phyloP scores from a whole-genome alignment of 1,140 invertebrate genomes.

The Platyura marginata region DNA sequence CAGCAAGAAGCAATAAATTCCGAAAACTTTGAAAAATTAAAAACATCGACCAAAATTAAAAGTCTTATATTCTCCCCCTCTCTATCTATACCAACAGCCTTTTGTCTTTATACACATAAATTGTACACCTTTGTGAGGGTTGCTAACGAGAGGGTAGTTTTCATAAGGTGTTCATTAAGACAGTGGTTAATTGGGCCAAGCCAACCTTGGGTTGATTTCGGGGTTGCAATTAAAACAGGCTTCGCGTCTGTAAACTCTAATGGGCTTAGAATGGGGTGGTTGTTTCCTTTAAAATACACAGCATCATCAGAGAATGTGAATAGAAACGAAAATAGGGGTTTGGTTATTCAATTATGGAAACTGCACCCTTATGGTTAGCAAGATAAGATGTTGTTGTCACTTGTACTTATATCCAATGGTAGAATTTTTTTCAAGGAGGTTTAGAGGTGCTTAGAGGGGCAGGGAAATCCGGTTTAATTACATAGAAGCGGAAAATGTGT shows the following conservation, averaged over 20 bases:
- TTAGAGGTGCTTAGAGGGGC: too few species aligned
- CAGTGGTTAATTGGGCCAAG: not conserved
- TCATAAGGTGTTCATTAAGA: not conserved
- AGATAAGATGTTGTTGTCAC: not conserved
- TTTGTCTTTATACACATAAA: too few species aligned
- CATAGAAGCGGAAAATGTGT: too few species aligned
- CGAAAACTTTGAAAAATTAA: too few species aligned
- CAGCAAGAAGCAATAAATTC: too few species aligned
- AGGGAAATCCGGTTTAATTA: too few species aligned
- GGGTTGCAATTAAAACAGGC: not conserved
- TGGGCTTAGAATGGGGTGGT: not conserved
- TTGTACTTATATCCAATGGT: too few species aligned
- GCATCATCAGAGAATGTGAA: not conserved
- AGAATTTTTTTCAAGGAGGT: too few species aligned
- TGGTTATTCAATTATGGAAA: not conserved
- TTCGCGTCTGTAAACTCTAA: not conserved
- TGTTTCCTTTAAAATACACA: not conserved
- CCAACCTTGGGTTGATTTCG: not conserved
- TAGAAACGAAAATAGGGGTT: not conserved
- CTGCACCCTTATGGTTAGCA: not conserved
- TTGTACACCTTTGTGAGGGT: not conserved
- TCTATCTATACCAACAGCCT: too few species aligned
- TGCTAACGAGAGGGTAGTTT: not conserved
- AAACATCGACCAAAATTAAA: too few species aligned
- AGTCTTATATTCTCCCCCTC: too few species aligned